Evolutionary conservation across 2,888 invertebrate genomes (phyloP).

Genomic region (Caenorhabditis wallacei): DNA sequence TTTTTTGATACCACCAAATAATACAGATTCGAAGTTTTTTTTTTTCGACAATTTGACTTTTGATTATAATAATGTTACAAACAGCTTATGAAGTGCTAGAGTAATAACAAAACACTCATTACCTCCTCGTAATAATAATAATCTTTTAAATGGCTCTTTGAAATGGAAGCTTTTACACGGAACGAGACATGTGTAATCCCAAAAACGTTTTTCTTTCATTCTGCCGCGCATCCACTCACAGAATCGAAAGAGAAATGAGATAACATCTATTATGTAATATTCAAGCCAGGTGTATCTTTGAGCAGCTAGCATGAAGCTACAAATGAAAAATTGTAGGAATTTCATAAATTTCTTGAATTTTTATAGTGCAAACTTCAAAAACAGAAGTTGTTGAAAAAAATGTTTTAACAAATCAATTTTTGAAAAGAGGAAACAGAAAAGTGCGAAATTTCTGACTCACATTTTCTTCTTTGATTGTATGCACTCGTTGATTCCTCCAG

Average conservation of each 20-base stretch:
- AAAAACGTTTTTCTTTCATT: constrained; percentile 10
- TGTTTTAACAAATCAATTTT: no score
- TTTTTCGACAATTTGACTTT: no score
- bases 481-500: no score
- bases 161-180: not conserved
- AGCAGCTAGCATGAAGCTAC: not conserved
- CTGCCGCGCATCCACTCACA: constrained; percentile 2
- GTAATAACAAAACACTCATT: not conserved
- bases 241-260: not conserved
- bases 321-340: not conserved
- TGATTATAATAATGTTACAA: no score
- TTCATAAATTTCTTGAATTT: not conserved
- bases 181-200: constrained; percentile 38
- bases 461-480: not conserved
- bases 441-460: no score
- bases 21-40: no score
- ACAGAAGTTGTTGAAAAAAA: no score
- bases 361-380: no score
- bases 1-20: no score
- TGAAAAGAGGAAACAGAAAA: no score
- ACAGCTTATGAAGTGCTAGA: no score
- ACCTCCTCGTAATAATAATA: not conserved
- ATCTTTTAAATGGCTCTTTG: constrained; percentile 24
- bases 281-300: constrained; percentile 1
- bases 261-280: constrained; percentile 15